Evolutionary conservation across 2,888 invertebrate species (phyloP), one percentile per base, ranked within the genome.

Genomic region (Leptopterna dolabrata): DNA sequence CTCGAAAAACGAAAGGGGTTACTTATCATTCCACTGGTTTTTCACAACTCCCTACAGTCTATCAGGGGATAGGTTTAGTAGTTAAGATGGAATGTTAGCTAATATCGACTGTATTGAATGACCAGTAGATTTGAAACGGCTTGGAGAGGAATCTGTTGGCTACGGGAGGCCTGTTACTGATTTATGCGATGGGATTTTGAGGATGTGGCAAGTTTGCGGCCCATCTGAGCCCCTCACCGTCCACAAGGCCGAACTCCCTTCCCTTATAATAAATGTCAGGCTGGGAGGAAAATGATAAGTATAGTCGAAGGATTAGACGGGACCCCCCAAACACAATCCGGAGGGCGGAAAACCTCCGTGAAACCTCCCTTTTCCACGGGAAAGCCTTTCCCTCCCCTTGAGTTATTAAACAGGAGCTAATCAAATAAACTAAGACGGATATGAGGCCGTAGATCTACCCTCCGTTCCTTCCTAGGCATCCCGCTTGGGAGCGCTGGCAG

Each of bases 341-440:
- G 41, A 19, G 41, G 43, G 78, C n/a, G 43, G 78, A 45, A 47
- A 45, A 45, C 41, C 45, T 29, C 27, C 27, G 13, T 45, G 78
- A 78, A 78, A 78, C 45, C 45, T 45, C 29, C 41, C 76, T 29
- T 24, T 43, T 43, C 51, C 55, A 43, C 45, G 78, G 29, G 45
- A 80, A 47, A 76, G n/a, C 78, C 19, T 19, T 19, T 11, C 83
- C 29, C 19, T 70, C 47, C 63, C 19, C 30, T 83, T 83, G 83
- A 85, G 85, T 85, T 85, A 85, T 85, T 85, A 85, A 85, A 85
- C 85, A 85, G 76, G 85, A 85, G 85, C 85, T 85, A 85, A 85
- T 85, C 85, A 85, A 85, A 85, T 85, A 85, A 85, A 85, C 85
- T 85, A 85, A 85, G 85, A 85, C 85, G 85, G 85, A 85, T 85